A percentile compares a stretch with the other conserved stretches of the same genome.
Evolutionary conservation across 2,113 vertebrate genomes (phyloP).

Genomic region (Dasyornis broadbenti): DNA sequence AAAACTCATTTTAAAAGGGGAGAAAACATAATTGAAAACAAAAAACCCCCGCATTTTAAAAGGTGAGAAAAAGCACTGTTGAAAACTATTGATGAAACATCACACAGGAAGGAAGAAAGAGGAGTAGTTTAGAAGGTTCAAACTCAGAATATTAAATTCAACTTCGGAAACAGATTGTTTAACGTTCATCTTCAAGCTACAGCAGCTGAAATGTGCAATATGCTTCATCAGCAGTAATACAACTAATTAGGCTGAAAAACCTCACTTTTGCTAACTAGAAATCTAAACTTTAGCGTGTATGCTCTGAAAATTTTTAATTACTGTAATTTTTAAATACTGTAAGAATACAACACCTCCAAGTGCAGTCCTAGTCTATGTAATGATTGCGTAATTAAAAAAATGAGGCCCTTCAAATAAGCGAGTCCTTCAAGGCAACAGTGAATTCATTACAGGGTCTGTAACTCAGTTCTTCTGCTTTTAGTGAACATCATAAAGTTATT

Average conservation of each 20-base stretch:
- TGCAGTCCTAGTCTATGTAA: fast-evolving
- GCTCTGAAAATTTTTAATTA: not conserved
- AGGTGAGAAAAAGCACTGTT: not conserved
- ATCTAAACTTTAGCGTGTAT: not conserved
- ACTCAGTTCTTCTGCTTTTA: not conserved
- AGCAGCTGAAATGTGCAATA: not conserved
- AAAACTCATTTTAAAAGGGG: not conserved
- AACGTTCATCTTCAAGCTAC: not conserved
- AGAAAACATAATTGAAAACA: not conserved
- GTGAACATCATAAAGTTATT: not conserved
- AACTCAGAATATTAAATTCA: not conserved
- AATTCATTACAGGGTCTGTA: not conserved
- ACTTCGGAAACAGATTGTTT: not conserved
- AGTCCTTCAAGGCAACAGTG: not conserved
- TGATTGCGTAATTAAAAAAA: not conserved
- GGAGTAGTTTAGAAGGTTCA: not conserved
- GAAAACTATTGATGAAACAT: not conserved
- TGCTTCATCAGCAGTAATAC: not conserved
- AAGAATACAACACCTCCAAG: not conserved
- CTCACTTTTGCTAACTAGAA: not conserved
- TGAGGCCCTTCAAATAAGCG: not conserved
- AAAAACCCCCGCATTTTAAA: not conserved
- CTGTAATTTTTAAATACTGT: not conserved
- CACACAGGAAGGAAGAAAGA: not conserved
- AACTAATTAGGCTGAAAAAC: not conserved